A percentile compares a stretch with the other conserved stretches of the same genome.
Evolutionary conservation across 2,797 vertebrate species (phyloP).

Genomic region (Eidolon dupreanum): DNA sequence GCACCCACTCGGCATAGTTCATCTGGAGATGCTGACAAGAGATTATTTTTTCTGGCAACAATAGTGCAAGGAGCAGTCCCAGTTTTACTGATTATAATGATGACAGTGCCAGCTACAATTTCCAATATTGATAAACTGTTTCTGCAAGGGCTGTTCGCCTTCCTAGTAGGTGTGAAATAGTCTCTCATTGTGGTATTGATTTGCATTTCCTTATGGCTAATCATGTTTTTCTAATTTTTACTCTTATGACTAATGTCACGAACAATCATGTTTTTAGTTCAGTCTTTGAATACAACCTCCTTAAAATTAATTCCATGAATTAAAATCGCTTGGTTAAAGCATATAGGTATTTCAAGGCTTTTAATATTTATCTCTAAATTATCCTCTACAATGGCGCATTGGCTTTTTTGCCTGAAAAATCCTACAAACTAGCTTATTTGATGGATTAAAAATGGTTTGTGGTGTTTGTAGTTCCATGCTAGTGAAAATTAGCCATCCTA

Average conservation of each 20-base stretch:
- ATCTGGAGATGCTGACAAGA: background rate
- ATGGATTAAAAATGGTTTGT: background rate
- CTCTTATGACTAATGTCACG: background rate
- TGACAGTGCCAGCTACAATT: background rate
- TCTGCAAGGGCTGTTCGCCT: background rate
- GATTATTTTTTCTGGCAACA: background rate
- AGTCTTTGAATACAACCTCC: background rate
- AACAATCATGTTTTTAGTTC: background rate
- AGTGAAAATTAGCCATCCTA: background rate
- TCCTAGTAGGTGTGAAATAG: background rate
- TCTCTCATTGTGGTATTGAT: background rate
- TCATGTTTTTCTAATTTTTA: background rate
- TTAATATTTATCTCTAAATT: background rate
- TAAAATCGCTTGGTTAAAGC: background rate
- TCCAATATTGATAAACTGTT: background rate
- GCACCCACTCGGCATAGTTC: background rate
- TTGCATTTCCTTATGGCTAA: background rate
- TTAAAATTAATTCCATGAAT: background rate
- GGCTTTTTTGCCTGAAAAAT: background rate
- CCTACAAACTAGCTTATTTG: background rate
- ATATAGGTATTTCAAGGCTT: background rate
- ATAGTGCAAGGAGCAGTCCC: background rate
- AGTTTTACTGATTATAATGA: background rate
- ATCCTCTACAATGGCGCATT: background rate
- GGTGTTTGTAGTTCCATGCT: background rate